These are phyloP conservation scores for Cylloceria caligata DNA, from an alignment of 2,888 invertebrate species.

Conservation along the genomic window DNA sequence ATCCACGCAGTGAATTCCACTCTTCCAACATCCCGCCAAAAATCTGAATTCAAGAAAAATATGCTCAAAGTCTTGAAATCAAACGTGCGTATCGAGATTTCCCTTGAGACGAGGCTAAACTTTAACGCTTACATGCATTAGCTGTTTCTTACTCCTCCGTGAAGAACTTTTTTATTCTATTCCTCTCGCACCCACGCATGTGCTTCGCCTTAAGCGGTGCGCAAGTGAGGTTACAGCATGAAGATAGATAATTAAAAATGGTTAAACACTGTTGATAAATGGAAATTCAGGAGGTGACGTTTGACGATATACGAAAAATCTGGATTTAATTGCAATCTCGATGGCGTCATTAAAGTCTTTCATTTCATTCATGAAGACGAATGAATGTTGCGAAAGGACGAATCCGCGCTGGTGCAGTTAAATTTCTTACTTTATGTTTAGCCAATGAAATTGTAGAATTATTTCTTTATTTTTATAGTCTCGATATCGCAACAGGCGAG, in stretches of 20 bases:
- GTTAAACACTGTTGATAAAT: constrained; percentile 1
- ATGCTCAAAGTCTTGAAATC: no score
- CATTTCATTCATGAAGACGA: neutral
- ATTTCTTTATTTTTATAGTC: constrained; percentile 44
- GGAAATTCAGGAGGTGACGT: constrained; percentile 15
- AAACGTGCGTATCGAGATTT: no score
- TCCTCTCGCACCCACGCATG: no score
- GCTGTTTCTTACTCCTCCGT: no score
- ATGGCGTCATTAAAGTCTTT: neutral
- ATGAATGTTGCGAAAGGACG: no score
- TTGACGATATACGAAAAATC: neutral
- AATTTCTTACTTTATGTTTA: constrained; percentile 32
- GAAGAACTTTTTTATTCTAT: no score
- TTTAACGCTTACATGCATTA: no score
- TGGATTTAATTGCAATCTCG: neutral
- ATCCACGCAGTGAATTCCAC: no score
- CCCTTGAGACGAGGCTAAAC: no score
- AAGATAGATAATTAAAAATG: constrained; percentile 7
- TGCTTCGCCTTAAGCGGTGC: constrained; percentile 9
- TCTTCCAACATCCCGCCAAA: no score
- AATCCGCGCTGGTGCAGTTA: neutral
- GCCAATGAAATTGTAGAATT: constrained; percentile 36
- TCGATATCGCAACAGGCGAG: constrained; percentile 15
- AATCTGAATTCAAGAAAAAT: no score
- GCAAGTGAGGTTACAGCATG: neutral